Percentiles rank a stretch among this genome's conserved stretches.
These are phyloP conservation scores for Beroe ovata DNA, from an alignment of 37 sponge, comb jelly and placozoan species.

Conservation along the genomic window DNA sequence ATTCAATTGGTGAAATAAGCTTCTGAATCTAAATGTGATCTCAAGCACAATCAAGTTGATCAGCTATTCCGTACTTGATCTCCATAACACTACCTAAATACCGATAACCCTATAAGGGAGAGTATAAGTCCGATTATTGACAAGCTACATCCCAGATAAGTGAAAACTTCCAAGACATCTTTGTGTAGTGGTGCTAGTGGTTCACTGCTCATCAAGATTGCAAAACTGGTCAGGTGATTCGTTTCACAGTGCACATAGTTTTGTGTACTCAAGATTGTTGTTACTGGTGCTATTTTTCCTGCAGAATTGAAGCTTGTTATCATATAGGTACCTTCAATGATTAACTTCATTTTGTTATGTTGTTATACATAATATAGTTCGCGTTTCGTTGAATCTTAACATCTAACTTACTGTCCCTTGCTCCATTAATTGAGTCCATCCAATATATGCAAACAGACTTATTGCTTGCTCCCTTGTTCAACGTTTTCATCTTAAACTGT, in stretches of 20 bases:
- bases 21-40: no score
- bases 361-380: no score
- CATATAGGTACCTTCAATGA: no score
- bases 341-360: background rate
- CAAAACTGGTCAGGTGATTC: slow-evolving; percentile 42
- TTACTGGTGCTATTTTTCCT: background rate
- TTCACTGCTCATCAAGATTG: slow-evolving; percentile 58
- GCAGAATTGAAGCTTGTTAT: background rate
- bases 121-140: slow-evolving; percentile 55
- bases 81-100: slow-evolving; percentile 50
- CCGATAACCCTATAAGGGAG: slow-evolving; percentile 35
- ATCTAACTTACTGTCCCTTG: slow-evolving; percentile 38
- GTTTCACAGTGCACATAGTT: slow-evolving; percentile 8
- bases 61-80: no score
- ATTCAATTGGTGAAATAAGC: background rate
- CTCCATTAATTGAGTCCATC: background rate
- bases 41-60: no score
- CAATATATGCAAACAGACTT: slow-evolving; percentile 34
- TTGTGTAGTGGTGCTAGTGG: slow-evolving; percentile 9
- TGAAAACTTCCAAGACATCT: background rate
- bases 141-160: slow-evolving; percentile 31
- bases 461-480: background rate
- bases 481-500: slow-evolving; percentile 20
- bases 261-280: background rate
- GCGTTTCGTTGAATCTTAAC: no score